Evolutionary conservation across 2,113 vertebrate species (phyloP), one percentile per base, ranked within the genome.

Genomic region (Hippocampus guttulatus): DNA sequence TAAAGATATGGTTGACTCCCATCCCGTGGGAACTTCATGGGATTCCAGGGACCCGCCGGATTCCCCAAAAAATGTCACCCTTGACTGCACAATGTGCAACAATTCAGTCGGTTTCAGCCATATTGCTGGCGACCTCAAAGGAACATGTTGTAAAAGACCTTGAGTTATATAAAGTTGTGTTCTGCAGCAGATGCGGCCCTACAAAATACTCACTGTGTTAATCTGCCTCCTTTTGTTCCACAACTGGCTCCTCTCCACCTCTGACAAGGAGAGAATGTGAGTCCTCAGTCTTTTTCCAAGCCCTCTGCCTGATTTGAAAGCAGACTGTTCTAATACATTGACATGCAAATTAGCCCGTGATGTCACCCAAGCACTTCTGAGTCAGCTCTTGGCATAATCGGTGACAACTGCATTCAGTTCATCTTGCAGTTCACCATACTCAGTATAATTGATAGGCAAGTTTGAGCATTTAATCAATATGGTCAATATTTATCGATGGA

Each of bases 241-340:
- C 12, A 58, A 58, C 55, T 58, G 25, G n/a, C 55, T 58, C 23
- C 55, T 14, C 55, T 58, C 55, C 55, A 58, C 55, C 55, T 58
- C 55, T 58, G 27, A 58, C 55, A 58, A 58, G 55, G 11, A 58
- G 14, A 25, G 25, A 25, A 58, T 58, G 55, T 14, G 23, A 58
- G 55, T 58, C 23, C 23, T 57, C 55, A 12, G 55, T 27, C 25
- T 5, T 58, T 21, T 21, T 23, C 52, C 3, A 55, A n/a, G n/a
- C 23, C 55, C 25, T 15, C 23, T 15, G 25, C 23, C 55, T 58
- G 12, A 16, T 58, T 58, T 58, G 55, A 58, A 58, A 27, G 25
- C 55, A 58, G 23, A 58, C 23, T 15, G 12, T 58, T 58, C 55
- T 58, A 25, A 58, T 27, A 15, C 55, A 58, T 58, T 58, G 55